Conservation (phyloP, 92 coral and sea anemone genomes). For the Desmophyllum pertusum region DNA sequence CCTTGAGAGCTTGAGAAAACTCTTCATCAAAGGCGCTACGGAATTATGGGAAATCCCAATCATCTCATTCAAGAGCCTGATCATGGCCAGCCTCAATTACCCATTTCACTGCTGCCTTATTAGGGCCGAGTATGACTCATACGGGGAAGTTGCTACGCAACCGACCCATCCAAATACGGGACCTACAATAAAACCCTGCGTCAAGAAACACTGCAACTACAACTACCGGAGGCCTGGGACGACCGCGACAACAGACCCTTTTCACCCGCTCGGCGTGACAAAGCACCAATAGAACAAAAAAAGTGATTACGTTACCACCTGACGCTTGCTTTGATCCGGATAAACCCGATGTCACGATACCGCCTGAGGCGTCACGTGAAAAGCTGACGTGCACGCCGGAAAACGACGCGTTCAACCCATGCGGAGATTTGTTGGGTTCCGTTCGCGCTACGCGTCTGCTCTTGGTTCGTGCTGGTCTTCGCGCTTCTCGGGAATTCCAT, state of each 20-base stretch:
- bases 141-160: conserved; percentile 9
- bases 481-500: conserved; percentile 81
- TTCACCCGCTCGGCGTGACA: no score
- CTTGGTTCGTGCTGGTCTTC: conserved; percentile 81
- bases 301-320: background rate
- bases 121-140: background rate
- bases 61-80: conserved; percentile 58
- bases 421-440: conserved; percentile 84
- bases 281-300: background rate
- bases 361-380: background rate
- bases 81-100: conserved; percentile 53
- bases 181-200: conserved; percentile 9
- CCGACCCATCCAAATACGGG: background rate
- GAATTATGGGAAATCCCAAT: conserved; percentile 77
- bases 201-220: conserved; percentile 4
- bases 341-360: background rate
- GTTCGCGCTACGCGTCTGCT: conserved; percentile 75
- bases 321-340: background rate
- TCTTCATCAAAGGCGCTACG: conserved; percentile 64
- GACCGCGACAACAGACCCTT: conserved; percentile 4
- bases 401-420: conserved; percentile 89
- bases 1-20: conserved; percentile 41
- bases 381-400: conserved; percentile 58
- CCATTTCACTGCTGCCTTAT: conserved; percentile 91
- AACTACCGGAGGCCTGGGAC: background rate